phyloP scores from a whole-genome alignment of 2,113 vertebrate species.

The Anoura caudifer region DNA sequence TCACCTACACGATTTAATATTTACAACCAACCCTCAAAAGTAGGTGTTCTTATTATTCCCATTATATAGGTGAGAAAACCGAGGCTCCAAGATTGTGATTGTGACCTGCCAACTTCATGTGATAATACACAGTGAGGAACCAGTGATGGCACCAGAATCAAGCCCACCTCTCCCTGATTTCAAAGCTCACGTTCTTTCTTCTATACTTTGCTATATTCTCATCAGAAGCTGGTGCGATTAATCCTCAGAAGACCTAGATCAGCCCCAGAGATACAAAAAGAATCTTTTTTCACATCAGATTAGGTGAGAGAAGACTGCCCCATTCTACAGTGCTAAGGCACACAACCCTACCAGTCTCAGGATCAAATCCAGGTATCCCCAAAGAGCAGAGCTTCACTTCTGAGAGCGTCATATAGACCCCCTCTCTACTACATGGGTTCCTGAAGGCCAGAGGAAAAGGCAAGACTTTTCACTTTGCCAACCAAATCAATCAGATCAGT shows the following conservation, averaged over 20 bases:
- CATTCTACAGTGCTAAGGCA: background rate
- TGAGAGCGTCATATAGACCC: background rate
- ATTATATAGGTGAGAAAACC: background rate
- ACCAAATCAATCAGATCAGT: background rate
- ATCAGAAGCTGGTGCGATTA: constrained; percentile 10
- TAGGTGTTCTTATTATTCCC: background rate
- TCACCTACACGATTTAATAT: background rate
- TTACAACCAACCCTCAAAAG: background rate
- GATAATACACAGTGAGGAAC: background rate
- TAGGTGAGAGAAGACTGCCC: background rate
- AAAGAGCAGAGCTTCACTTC: background rate
- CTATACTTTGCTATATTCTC: background rate
- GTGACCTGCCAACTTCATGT: background rate
- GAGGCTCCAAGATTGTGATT: background rate
- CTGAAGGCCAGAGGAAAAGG: background rate
- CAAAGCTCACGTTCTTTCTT: background rate
- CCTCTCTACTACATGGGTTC: background rate
- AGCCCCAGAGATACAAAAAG: constrained; percentile 22
- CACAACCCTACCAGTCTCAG: background rate
- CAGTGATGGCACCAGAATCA: background rate
- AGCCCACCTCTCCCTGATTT: background rate
- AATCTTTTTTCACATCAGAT: background rate
- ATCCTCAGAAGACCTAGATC: constrained; percentile 49
- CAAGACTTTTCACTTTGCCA: background rate
- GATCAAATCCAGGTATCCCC: background rate